These are phyloP conservation scores for Brachionus plicatilis DNA, from an alignment of 1,140 invertebrate species.

Conservation along the genomic window DNA sequence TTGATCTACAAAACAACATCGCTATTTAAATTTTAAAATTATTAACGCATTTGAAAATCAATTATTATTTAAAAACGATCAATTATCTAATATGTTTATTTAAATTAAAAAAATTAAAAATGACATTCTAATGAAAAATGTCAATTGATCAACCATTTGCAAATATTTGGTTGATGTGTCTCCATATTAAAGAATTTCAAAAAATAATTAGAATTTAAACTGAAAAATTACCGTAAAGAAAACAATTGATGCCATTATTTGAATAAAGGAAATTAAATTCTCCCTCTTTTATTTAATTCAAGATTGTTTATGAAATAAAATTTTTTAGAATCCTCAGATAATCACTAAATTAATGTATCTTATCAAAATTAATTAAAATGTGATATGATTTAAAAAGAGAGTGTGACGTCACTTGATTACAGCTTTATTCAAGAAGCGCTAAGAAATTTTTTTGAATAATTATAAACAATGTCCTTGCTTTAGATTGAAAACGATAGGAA, in stretches of 20 bases:
- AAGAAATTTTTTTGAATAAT: background rate
- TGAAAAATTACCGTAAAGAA: background rate
- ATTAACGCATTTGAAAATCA: no score
- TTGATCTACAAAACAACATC: no score
- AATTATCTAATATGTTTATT: no score
- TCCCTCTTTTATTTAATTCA: background rate
- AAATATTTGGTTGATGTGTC: no score
- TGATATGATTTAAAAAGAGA: background rate
- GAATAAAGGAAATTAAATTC: background rate
- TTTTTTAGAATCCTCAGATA: no score
- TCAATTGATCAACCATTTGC: no score
- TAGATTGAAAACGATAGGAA: slow-evolving; percentile 8
- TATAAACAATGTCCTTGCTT: background rate
- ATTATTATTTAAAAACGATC: no score
- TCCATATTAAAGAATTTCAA: background rate
- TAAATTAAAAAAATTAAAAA: no score
- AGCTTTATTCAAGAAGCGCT: background rate
- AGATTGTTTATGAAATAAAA: no score
- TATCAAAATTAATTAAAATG: background rate
- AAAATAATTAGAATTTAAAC: background rate
- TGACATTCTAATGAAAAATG: no score
- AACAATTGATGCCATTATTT: background rate
- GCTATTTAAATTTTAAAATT: no score
- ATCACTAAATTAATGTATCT: no score
- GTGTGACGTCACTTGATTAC: background rate